Evolutionary conservation across 2,113 vertebrate species (phyloP), one percentile per base, ranked within the genome.

Genomic region (Protobothrops mucrosquamatus): DNA sequence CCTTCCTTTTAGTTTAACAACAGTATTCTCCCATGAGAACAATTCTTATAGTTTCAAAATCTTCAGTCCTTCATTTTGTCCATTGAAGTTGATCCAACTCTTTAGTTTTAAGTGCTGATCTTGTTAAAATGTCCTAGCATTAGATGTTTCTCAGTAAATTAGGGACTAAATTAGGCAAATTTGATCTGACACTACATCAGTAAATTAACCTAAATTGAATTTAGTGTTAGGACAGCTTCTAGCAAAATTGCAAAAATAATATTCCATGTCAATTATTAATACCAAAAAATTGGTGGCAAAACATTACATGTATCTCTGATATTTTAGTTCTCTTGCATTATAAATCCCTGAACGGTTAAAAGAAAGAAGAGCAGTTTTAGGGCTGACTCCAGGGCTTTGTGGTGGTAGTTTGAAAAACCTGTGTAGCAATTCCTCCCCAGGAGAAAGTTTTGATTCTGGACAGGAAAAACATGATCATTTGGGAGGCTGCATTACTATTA

Each of bases 61-160:
- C 54, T 55, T 55, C 54, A 55, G 15, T 55, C 15, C 54, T 4
- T 18, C 54, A 55, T 55, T 74, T 74, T 2, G 0, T 74, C 64
- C 64, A 29, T n/a, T 29, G 23, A 87, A 24, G 43, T 29, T n/a
- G n/a, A 88, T 52, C 24, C 15, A 34, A 74, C 0, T 34, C n/a
- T 39, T 74, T 34, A 74, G 2, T 94, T 61, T 22, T 39, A 3
- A 92, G 69, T 34, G 91, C 95, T 95, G 92, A 93, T 95, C 94
- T 96, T 94, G 95, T 96, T 96, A 95, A 91, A 64, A 57, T 34
- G 94, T 91, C 93, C 93, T 55, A 54, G 96, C 97, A 97, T 94
- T 94, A 95, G 92, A 74, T 74, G 64, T 34, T n/a, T 34, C 14
- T 74, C n/a, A 74, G 64, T 69, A 69, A 96, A 95, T 92, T 89